Evolutionary conservation across 2,113 vertebrate species (phyloP), one percentile per base, ranked within the genome.

Genomic region (Bucco capensis): DNA sequence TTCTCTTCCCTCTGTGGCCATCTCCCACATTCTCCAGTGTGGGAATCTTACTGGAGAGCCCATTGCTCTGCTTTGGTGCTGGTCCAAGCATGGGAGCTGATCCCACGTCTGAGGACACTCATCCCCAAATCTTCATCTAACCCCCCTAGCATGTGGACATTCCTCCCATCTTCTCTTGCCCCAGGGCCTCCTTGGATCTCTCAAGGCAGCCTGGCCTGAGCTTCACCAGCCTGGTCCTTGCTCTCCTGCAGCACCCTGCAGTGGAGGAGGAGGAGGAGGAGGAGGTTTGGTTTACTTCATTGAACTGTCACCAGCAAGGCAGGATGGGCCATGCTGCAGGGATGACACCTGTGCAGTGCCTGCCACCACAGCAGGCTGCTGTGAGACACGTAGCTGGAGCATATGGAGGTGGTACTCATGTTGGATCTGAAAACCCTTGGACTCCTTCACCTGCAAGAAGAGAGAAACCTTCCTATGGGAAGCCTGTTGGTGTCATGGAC

Each of bases 171-270:
- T 12, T 30, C n/a, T 51, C 2, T 14, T 73, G 37, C 15, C 58
- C 24, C 62, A 33, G 30, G 14, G 8, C 12, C 35, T 86, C n/a
- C 38, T 84, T 38, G 70, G 27, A 61, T 61, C 54, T 62, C 77
- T 37, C 50, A 17, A 69, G 49, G 35, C n/a, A 64, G 7, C 24
- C 10, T 67, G 42, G 44, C 31, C 57, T 0, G 1, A 31, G 57
- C 37, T 71, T 81, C 47, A n/a, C 61, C 66, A 31, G 65, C 73
- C 38, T 2, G 8, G 57, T 18, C 37, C 17, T 28, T 1, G 28
- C 67, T 75, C 23, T 84, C 81, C 92, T 85, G 94, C 90, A 85
- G 92, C 90, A 83, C 44, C 71, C 88, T 96, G 92, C 93, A 85
- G 90, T 67, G 78, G 25, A 64, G 86, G 57, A 86, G 82, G 56